phyloP scores from a whole-genome alignment of 2,113 vertebrate genomes.

The Notothenia coriiceps region DNA sequence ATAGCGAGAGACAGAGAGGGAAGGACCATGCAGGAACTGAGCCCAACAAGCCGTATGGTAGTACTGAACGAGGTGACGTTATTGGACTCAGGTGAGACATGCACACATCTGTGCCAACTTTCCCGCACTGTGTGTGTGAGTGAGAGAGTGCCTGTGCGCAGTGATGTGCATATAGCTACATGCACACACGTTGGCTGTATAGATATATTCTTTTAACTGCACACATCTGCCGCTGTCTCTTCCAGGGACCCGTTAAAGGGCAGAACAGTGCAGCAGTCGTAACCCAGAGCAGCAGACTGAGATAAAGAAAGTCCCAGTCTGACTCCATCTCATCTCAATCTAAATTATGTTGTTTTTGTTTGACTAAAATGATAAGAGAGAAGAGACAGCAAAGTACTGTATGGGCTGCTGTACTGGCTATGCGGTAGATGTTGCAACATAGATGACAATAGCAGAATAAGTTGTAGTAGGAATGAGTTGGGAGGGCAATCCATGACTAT shows the following conservation, averaged over 20 bases:
- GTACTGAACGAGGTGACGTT: constrained; percentile 87
- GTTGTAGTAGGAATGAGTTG: neutral
- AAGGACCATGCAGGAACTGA: constrained; percentile 55
- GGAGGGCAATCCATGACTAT: neutral
- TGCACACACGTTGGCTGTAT: constrained; percentile 56
- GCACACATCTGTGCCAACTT: constrained; percentile 86
- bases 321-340: constrained; percentile 50
- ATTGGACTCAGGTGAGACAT: constrained; percentile 92
- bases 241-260: constrained; percentile 91
- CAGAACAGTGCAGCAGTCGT: constrained; percentile 87
- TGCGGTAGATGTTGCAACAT: neutral
- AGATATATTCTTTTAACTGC: constrained; percentile 91
- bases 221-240: constrained; percentile 92
- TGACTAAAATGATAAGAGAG: neutral
- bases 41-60: constrained; percentile 89
- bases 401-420: neutral
- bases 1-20: neutral
- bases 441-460: neutral
- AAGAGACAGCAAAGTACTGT: neutral
- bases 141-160: constrained; percentile 15
- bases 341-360: neutral
- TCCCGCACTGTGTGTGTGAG: constrained; percentile 25
- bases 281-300: constrained; percentile 85
- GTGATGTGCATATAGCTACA: constrained; percentile 26
- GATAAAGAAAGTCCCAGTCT: constrained; percentile 81